A percentile compares a stretch with the other conserved stretches of the same genome.
phyloP scores from a whole-genome alignment of 2,113 vertebrate species.

The Perognathus longimembris region DNA sequence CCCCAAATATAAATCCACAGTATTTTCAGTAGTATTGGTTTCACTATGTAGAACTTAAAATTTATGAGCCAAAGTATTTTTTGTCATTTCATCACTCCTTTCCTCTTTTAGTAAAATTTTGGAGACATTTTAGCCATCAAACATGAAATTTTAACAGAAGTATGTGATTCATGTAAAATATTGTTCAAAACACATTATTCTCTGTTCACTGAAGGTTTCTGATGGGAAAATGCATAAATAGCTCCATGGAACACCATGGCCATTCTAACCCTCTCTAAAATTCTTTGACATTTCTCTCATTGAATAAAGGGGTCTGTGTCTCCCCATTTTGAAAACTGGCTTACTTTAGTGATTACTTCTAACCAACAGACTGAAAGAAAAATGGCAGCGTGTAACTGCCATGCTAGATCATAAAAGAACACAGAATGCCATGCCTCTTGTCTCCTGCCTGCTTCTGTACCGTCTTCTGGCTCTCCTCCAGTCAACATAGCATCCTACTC shows the following conservation, averaged over 20 bases:
- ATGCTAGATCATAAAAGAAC: background rate
- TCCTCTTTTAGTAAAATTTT: background rate
- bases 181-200: background rate
- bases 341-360: background rate
- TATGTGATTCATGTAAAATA: background rate
- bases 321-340: background rate
- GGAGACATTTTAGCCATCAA: background rate
- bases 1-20: background rate
- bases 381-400: background rate
- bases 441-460: no score
- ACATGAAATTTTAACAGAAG: background rate
- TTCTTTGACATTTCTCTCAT: background rate
- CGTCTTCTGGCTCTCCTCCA: no score
- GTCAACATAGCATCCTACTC: no score
- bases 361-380: background rate
- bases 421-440: background rate
- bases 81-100: background rate
- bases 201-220: background rate
- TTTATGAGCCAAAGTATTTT: background rate
- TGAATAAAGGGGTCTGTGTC: background rate
- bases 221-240: background rate
- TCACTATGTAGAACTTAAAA: background rate
- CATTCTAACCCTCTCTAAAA: background rate
- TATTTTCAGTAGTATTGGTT: background rate
- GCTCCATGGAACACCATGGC: no score